Conservation (phyloP, 2,113 vertebrate genomes). For the Morone chrysops region DNA sequence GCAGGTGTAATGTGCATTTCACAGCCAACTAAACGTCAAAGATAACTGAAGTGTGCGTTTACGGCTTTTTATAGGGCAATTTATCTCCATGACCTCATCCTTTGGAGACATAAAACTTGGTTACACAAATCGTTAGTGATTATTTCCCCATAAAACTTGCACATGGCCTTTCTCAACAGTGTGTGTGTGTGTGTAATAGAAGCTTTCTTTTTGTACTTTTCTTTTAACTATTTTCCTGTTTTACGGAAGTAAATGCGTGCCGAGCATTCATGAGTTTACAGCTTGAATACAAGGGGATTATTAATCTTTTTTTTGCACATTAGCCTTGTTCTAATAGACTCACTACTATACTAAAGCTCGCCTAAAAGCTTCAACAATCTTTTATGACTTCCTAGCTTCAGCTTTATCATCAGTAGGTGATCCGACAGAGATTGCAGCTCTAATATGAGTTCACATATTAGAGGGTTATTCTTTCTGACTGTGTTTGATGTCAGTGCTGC, state of each 20-base stretch:
- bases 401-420: background rate
- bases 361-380: background rate
- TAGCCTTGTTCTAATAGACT: background rate
- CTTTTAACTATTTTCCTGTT: background rate
- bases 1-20: background rate
- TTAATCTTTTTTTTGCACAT: too few species aligned
- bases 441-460: background rate
- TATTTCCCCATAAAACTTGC: background rate
- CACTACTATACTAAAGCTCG: background rate
- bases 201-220: background rate
- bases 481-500: background rate
- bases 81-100: constrained; percentile 6
- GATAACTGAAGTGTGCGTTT: background rate
- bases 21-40: background rate
- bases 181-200: background rate
- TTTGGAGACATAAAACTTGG: constrained; percentile 20
- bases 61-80: background rate
- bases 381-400: background rate
- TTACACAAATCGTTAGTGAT: background rate
- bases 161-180: background rate
- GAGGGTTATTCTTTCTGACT: background rate
- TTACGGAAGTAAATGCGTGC: constrained; percentile 14
- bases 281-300: too few species aligned
- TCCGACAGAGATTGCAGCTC: background rate
- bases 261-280: too few species aligned